Base-by-base conservation (phyloP, 2,888 invertebrate species). In the Sesia apiformis region DNA sequence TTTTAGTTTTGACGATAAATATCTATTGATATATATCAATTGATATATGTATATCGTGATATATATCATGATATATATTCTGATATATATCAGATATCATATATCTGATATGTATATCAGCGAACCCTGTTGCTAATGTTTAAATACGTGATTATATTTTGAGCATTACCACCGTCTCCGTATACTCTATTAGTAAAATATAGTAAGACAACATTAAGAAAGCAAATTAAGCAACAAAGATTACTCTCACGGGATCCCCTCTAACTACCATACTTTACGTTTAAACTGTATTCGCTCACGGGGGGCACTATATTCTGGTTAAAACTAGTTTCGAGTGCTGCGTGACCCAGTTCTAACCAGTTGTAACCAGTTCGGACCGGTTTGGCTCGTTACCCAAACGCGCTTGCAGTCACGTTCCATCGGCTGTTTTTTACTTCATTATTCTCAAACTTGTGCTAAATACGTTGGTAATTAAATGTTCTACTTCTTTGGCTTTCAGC, bases 291-390 rank as follows among this genome's bases (percentile, higher is more conserved):
- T 46, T 46, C 42, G 40, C 50, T 46, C 55, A 57, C 54, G 56
- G 53, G 51, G 56, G 55, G 52, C 58, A 53, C 53, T 59, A 61
- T 60, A 62, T 61, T 57, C 62, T 57, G 53, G 61, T 62, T 61
- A 65, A 66, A 66, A 65, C 64, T 63, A 59, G 61, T 64, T 61
- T 60, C 52, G 63, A 71, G 64, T 67, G 66, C 57, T 62, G 62
- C 62, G 63, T 66, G 74, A 70, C 66, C 74, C 57, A 69, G 73
- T 70, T 72, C 60, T 58, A 61, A 57, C 61, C 52, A 60, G 67
- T 64, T 61, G 55, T 54, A 53, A 58, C 65, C 60, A 62, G 65
- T 66, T 74, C 69, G 66, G n/a, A 49, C 46, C 7, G 49, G 55
- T 52, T 55, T 50, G 50, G 50, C 50, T 50, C 50, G 46, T 46